Base-by-base conservation (phyloP, 2,888 invertebrate genomes). In the Polia nebulosa region DNA sequence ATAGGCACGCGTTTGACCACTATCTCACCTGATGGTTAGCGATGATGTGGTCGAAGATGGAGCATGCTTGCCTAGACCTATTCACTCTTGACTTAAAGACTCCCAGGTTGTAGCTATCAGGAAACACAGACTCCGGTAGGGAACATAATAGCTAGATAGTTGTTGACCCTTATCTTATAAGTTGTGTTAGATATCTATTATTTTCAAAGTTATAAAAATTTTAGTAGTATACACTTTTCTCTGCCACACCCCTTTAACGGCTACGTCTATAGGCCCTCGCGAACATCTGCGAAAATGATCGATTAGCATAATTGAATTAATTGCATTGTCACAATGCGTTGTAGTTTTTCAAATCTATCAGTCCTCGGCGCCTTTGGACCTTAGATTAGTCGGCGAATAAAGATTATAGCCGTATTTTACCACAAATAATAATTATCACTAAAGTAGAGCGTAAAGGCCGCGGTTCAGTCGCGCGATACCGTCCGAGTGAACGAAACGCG, bases 401-500 rank as follows among this genome's bases (percentile, higher is more conserved):
- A 76, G 76, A 81, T 81, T 71, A 75, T 53, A 61, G 39, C 47
- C 36, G n/a, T 63, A 57, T 58, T 55, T 58, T 47, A 60, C 34
- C 13, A 67, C 77, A 67, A 61, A 78, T 70, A 66, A 76, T 69
- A 66, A 78, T 82, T 75, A 75, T 75, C 63, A 52, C 11, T 52
- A 72, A 80, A 72, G 70, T 75, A 60, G 81, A 76, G 75, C 82
- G 67, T 62, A 71, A 52, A 67, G 61, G 29, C 56, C 52, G 64
- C 51, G 36, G 56, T 65, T 59, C 60, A 62, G 57, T 62, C 49
- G 67, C 34, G 55, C 61, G 66, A 63, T 64, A 70, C 67, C 55
- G 51, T 72, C 83, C 80, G 83, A 78, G 41, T 57, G 51, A 61
- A 67, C 68, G 56, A 72, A 76, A 64, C 77, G 49, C 73, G 68